A percentile compares a stretch with the other conserved stretches of the same genome.
Evolutionary conservation across 2,888 invertebrate species (phyloP).

Genomic region (Phyllotreta striolata): DNA sequence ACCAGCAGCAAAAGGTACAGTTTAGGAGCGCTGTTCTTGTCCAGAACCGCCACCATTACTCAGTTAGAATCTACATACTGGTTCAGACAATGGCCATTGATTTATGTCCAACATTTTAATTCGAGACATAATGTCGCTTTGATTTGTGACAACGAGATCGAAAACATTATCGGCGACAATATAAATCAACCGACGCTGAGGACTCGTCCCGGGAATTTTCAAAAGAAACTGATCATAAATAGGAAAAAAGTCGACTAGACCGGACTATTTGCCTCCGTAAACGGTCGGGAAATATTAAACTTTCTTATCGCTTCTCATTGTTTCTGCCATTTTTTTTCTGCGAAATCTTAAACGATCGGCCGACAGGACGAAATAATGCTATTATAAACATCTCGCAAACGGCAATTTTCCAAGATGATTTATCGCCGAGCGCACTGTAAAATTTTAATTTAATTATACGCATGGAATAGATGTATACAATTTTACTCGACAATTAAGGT

Average conservation of each 20-base stretch:
- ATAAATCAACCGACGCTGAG: constrained; percentile 55
- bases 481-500: too few relatives aligned
- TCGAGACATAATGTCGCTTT: constrained; percentile 62
- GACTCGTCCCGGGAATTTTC: constrained; percentile 45
- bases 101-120: constrained; percentile 61
- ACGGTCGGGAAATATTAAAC: constrained; percentile 46
- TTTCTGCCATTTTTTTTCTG: constrained; percentile 46
- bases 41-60: constrained; percentile 52
- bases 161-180: constrained; percentile 59
- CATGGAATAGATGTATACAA: too few relatives aligned
- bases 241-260: constrained; percentile 51
- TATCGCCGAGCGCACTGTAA: constrained; percentile 14
- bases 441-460: constrained; percentile 20
- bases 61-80: constrained; percentile 60
- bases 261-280: constrained; percentile 49
- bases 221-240: constrained; percentile 52
- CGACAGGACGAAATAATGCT: constrained; percentile 35
- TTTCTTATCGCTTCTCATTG: constrained; percentile 48
- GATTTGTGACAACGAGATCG: constrained; percentile 61
- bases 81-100: constrained; percentile 60
- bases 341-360: constrained; percentile 29
- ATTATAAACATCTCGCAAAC: constrained; percentile 41
- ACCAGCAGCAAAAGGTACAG: constrained; percentile 46
- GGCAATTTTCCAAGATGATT: constrained; percentile 37
- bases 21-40: constrained; percentile 48